Conservation (phyloP, 2,113 vertebrate genomes). For the Ia io region DNA sequence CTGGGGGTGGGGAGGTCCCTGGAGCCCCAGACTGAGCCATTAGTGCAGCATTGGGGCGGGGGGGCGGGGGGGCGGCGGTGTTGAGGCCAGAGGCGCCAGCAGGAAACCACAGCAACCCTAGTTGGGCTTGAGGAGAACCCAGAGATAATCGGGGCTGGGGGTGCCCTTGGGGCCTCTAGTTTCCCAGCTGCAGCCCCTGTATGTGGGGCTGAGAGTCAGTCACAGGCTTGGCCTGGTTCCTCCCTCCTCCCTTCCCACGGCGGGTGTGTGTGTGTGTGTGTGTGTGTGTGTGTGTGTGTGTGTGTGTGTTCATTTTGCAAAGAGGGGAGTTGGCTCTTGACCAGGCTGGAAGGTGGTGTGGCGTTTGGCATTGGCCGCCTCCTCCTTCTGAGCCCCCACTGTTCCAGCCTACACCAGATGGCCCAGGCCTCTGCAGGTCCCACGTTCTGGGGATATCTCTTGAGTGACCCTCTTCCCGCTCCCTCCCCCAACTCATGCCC, state of each 20-base stretch:
- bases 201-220: neutral
- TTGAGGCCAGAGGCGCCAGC: constrained; percentile 64
- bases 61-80: neutral
- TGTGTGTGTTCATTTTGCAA: neutral
- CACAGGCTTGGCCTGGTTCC: neutral
- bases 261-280: too few relatives aligned
- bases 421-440: neutral
- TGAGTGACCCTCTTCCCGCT: too few relatives aligned
- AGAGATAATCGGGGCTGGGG: neutral
- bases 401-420: neutral
- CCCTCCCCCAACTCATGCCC: neutral
- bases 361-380: neutral
- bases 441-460: neutral
- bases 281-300: too few relatives aligned
- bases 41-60: neutral
- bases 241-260: neutral
- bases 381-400: neutral
- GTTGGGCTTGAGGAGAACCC: neutral
- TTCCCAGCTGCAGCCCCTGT: neutral
- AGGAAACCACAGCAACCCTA: constrained; percentile 45
- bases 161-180: neutral
- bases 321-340: constrained; percentile 3
- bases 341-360: constrained; percentile 14
- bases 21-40: constrained; percentile 71
- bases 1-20: constrained; percentile 53